Percentiles rank a stretch among this genome's conserved stretches.
Evolutionary conservation across 1,140 invertebrate species (phyloP).

Genomic region (Neodiprion virginianus): DNA sequence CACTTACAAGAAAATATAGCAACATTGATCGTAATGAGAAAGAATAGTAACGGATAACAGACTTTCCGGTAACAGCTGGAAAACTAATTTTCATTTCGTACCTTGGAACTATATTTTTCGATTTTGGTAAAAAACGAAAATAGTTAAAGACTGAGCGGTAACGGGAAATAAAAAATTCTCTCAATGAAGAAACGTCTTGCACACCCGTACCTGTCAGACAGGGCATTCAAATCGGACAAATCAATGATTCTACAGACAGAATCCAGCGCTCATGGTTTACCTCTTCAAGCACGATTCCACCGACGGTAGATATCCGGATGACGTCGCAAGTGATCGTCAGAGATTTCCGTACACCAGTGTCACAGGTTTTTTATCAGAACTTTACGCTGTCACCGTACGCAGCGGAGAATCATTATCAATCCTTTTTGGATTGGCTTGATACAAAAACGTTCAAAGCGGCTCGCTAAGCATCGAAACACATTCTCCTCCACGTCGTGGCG

Average conservation of each 20-base stretch:
- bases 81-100: too few relatives aligned
- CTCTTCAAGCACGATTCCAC: conserved; percentile 79
- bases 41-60: too few relatives aligned
- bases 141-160: too few relatives aligned
- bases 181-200: too few relatives aligned
- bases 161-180: too few relatives aligned
- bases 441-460: too few relatives aligned
- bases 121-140: too few relatives aligned
- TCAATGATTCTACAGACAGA: conserved; percentile 69
- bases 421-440: conserved; percentile 8
- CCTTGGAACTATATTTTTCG: too few relatives aligned
- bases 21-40: too few relatives aligned
- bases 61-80: too few relatives aligned
- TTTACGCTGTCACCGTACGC: neutral
- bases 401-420: too few relatives aligned
- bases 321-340: conserved; percentile 67
- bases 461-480: conserved; percentile 61
- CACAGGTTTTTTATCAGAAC: neutral
- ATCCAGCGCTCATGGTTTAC: conserved; percentile 74
- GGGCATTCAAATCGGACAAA: conserved; percentile 62
- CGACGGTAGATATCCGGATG: conserved; percentile 70
- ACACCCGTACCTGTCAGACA: conserved; percentile 56
- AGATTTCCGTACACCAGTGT: conserved; percentile 22
- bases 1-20: too few relatives aligned
- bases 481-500: conserved; percentile 45